phyloP scores from a whole-genome alignment of 1,140 invertebrate species.

The Reticulitermes speratus region DNA sequence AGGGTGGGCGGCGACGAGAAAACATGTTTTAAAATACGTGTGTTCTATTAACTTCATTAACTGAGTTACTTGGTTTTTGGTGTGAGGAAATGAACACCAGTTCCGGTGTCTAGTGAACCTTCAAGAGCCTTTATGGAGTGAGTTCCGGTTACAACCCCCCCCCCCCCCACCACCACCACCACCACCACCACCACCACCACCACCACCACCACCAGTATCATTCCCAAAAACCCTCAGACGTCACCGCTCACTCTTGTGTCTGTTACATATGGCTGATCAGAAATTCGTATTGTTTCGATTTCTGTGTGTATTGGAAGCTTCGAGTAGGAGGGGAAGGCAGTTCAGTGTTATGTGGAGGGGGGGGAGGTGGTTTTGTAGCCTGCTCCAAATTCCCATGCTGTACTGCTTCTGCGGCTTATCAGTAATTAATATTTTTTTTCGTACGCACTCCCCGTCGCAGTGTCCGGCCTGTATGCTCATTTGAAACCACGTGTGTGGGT shows the following conservation, averaged over 20 bases:
- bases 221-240: background rate
- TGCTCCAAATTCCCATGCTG: background rate
- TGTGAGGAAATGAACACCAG: background rate
- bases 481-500: background rate
- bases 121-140: background rate
- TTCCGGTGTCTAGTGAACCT: background rate
- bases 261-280: constrained; percentile 2
- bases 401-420: background rate
- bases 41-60: background rate
- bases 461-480: background rate
- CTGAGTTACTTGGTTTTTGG: background rate
- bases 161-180: background rate
- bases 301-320: background rate
- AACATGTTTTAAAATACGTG: background rate
- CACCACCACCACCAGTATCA: too few species aligned
- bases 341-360: too few species aligned
- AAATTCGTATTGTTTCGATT: constrained; percentile 7
- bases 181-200: background rate
- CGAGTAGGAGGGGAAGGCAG: background rate
- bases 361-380: too few species aligned
- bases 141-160: background rate
- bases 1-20: background rate
- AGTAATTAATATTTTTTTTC: background rate
- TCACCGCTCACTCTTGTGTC: background rate
- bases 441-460: background rate